Evolutionary conservation across 1,140 invertebrate species (phyloP).

Genomic region (Colletes latitarsis): DNA sequence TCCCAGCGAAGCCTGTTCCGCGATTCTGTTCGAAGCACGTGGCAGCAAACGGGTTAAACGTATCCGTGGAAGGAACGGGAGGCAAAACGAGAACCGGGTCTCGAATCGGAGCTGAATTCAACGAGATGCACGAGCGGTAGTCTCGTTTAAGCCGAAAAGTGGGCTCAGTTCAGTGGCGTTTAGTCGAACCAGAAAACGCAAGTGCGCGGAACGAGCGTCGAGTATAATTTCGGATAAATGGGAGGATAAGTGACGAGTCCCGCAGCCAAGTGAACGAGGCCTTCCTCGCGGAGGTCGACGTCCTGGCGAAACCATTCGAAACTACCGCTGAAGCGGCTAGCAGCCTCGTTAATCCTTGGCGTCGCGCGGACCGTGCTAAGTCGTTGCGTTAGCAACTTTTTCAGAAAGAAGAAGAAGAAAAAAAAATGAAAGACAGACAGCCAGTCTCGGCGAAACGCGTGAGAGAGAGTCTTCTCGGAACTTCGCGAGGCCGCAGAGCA

Average conservation of each 20-base stretch:
- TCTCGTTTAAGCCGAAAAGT: too few relatives aligned
- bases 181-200: background rate
- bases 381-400: conserved; percentile 43
- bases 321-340: conserved; percentile 32
- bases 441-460: background rate
- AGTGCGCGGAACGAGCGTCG: background rate
- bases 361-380: conserved; percentile 29
- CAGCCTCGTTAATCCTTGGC: conserved; percentile 57
- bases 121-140: too few relatives aligned
- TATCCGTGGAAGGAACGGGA: too few relatives aligned
- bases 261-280: conserved; percentile 19
- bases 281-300: conserved; percentile 44
- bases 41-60: too few relatives aligned
- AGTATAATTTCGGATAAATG: conserved; percentile 51
- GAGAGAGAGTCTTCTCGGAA: background rate
- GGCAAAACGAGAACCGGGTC: too few relatives aligned
- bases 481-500: background rate
- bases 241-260: conserved; percentile 45
- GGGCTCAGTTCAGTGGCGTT: background rate
- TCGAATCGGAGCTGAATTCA: too few relatives aligned
- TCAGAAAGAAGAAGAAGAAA: background rate
- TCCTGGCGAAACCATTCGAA: conserved; percentile 48
- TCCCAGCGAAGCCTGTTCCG: too few relatives aligned
- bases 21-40: too few relatives aligned
- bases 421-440: too few relatives aligned